Evolutionary conservation across 2,797 vertebrate genomes (phyloP).

Genomic region (Ctenopoma multispine): DNA sequence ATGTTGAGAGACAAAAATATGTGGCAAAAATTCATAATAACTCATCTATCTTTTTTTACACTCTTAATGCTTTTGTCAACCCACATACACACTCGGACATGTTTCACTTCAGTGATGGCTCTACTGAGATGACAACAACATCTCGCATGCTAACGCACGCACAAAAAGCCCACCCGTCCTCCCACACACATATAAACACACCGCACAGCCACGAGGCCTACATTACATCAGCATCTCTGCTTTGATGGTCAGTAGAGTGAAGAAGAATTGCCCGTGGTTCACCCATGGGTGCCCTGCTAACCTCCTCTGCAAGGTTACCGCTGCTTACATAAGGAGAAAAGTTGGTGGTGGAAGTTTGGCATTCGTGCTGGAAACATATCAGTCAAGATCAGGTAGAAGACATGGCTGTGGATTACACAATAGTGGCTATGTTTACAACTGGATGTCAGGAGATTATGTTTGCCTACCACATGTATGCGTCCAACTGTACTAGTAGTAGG

Average conservation of each 20-base stretch:
- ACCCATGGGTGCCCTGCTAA: constrained; percentile 47
- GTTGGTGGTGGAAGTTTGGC: constrained; percentile 39
- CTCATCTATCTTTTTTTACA: constrained; percentile 17
- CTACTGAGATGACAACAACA: constrained; percentile 25
- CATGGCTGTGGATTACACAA: constrained; percentile 44
- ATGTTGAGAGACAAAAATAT: too few species aligned
- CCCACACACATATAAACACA: constrained; percentile 20
- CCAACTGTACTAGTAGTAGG: not conserved
- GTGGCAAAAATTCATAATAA: constrained; percentile 5
- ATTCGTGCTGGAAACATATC: constrained; percentile 43
- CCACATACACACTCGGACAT: constrained; percentile 6
- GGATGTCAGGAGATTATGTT: constrained; percentile 25
- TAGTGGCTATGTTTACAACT: constrained; percentile 31
- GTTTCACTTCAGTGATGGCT: constrained; percentile 33
- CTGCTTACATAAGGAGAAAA: constrained; percentile 48
- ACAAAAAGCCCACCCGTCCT: constrained; percentile 28
- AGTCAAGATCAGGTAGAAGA: constrained; percentile 45
- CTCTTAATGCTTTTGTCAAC: constrained; percentile 34
- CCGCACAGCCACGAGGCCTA: constrained; percentile 9
- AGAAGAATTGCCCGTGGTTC: constrained; percentile 7
- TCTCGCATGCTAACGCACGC: constrained; percentile 1
- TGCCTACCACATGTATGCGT: not conserved
- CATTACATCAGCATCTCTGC: constrained; percentile 30
- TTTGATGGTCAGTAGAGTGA: constrained; percentile 49
- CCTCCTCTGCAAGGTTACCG: constrained; percentile 44